Percentiles rank a stretch among this genome's conserved stretches.
Evolutionary conservation across 1,140 invertebrate genomes (phyloP).

Genomic region (Patella vulgata): DNA sequence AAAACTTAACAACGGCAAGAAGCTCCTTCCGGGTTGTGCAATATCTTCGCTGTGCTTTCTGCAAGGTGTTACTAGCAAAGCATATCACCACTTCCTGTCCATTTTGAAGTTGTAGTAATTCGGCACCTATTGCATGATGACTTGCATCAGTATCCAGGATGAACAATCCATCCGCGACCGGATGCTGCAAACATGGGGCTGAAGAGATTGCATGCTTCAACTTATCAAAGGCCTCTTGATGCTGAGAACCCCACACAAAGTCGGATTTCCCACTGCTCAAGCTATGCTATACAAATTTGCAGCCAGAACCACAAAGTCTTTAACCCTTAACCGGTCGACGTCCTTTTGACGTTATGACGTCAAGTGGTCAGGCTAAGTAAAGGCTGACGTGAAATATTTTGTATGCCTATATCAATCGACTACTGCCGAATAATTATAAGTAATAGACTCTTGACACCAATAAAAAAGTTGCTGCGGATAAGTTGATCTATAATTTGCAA

Average conservation of each 20-base stretch:
- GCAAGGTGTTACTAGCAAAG: constrained; percentile 23
- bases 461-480: too few relatives aligned
- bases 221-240: constrained; percentile 24
- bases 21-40: constrained; percentile 26
- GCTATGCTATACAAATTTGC: constrained; percentile 12
- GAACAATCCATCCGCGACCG: constrained; percentile 24
- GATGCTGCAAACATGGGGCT: constrained; percentile 17
- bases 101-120: constrained; percentile 36
- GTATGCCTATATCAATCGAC: too few relatives aligned
- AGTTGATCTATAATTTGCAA: too few relatives aligned
- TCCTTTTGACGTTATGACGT: too few relatives aligned
- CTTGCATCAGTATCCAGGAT: constrained; percentile 46
- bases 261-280: background rate
- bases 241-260: constrained; percentile 24
- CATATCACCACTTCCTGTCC: constrained; percentile 23
- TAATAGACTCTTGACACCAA: too few relatives aligned
- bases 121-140: constrained; percentile 18
- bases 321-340: too few relatives aligned
- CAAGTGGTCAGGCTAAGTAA: too few relatives aligned
- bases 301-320: constrained; percentile 11
- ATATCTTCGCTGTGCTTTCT: constrained; percentile 8
- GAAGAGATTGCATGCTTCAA: constrained; percentile 12
- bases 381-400: too few relatives aligned
- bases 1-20: constrained; percentile 27
- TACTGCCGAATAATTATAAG: too few relatives aligned